phyloP scores from a whole-genome alignment of 2,888 invertebrate genomes.

The Apamea epomidion region DNA sequence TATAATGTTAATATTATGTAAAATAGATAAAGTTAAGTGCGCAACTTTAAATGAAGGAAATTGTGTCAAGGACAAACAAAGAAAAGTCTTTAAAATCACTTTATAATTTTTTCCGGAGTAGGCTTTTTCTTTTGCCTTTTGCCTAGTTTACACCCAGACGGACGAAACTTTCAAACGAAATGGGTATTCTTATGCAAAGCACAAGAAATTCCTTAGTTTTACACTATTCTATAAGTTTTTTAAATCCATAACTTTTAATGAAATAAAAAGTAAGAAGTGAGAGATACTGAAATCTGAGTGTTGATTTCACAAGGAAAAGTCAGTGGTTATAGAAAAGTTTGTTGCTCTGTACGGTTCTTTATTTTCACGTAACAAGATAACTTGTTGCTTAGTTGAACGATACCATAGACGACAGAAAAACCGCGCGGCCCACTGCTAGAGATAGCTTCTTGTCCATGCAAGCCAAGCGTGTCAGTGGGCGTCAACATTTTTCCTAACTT shows the following conservation, averaged over 20 bases:
- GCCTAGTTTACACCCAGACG: not conserved
- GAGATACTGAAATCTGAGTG: not conserved
- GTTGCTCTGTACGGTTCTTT: not conserved
- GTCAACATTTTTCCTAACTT: too few species aligned
- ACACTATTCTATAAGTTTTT: not conserved
- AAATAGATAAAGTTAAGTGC: not conserved
- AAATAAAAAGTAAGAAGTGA: too few species aligned
- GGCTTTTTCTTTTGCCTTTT: not conserved
- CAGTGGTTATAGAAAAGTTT: not conserved
- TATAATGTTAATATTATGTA: too few species aligned
- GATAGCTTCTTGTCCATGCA: not conserved
- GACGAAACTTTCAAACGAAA: not conserved
- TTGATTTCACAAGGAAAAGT: not conserved
- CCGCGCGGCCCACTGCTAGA: not conserved
- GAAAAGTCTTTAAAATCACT: constrained; percentile 3
- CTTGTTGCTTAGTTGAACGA: not conserved
- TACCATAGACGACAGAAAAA: not conserved
- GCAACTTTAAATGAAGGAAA: not conserved
- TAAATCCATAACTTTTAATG: not conserved
- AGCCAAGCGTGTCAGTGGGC: not conserved
- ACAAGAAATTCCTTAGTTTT: not conserved
- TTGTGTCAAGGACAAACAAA: constrained; percentile 4
- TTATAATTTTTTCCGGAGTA: not conserved
- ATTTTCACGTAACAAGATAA: not conserved
- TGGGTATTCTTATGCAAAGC: not conserved